Base-by-base conservation (phyloP, 2,113 vertebrate genomes). In the Sinocyclocheilus anophthalmus region DNA sequence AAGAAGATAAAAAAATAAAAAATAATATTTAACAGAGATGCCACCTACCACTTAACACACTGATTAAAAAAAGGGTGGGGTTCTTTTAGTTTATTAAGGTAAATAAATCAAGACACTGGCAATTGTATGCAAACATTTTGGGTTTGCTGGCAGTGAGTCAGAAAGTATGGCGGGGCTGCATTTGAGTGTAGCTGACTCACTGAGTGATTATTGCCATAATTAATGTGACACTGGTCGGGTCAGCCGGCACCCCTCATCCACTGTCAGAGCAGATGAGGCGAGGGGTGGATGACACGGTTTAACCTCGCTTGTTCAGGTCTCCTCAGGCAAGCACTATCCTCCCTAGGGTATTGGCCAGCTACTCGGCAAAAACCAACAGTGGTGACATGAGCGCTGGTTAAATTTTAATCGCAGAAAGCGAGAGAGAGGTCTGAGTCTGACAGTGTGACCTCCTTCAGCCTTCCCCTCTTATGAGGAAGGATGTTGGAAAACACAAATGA, bases 201-300 rank as follows among this genome's bases (percentile, higher is more conserved):
- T 87, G 85, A 89, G 83, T 81, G 83, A 89, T 88, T 87, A 87
- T 75, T 76, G 83, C 72, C 80, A 88, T 87, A 90, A 90, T 89
- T 83, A 87, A 88, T 87, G 80, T 81, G 88, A 78, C 85, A 83
- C 18, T 6, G 63, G 50, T 13, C 75, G 30, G 86, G 87, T 84
- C 85, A 85, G 75, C 57, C 79, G 69, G 85, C 78, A 65, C 69
- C 85, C 80, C 86, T 78, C 81, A 73, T 86, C 72, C 67, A 77
- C 84, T 87, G 90, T 88, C 87, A 85, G 87, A 76, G 50, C 26
- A n/a, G 75, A 87, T 87, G 85, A 89, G 76, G 24, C 76, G 76
- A 50, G 76, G 57, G 72, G 72, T 55, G 80, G 59, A 81, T 88
- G 90, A 89, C 87, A 87, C 76, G 80, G 67, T 88, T 88, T 89